Percentiles rank a stretch among this genome's conserved stretches.
phyloP scores from a whole-genome alignment of 2,888 invertebrate species.

The Schrankia costaestrigalis region DNA sequence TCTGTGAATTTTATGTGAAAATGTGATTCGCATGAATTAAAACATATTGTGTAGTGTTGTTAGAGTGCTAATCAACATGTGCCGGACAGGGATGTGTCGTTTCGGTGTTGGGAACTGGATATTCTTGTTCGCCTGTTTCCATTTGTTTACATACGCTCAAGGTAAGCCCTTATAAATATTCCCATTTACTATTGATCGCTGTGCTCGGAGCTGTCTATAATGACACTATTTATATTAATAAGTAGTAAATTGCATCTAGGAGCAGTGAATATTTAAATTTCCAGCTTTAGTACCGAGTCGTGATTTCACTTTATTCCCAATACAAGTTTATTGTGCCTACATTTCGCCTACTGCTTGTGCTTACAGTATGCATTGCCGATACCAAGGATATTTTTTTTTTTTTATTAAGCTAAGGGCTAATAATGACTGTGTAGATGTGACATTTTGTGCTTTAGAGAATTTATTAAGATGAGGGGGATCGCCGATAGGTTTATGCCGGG shows the following conservation, averaged over 20 bases:
- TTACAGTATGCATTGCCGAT: no score
- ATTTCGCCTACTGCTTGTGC: no score
- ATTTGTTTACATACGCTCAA: slow-evolving; percentile 79
- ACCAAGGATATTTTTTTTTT: no score
- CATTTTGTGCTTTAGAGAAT: no score
- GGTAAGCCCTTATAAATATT: slow-evolving; percentile 74
- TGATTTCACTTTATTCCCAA: no score
- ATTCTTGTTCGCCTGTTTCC: slow-evolving; percentile 67
- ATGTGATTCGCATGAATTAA: slow-evolving; percentile 78
- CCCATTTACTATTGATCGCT: slow-evolving; percentile 63
- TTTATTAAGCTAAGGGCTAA: no score
- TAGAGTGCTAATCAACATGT: slow-evolving; percentile 65
- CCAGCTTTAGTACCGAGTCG: no score
- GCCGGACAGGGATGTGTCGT: slow-evolving; percentile 72
- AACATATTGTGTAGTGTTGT: slow-evolving; percentile 63
- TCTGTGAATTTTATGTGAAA: slow-evolving; percentile 68
- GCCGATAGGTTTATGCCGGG: no score
- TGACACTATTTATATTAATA: slow-evolving; percentile 20
- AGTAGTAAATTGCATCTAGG: slow-evolving; percentile 19
- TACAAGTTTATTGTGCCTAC: no score
- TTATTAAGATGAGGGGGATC: no score
- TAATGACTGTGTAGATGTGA: no score
- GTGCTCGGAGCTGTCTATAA: slow-evolving; percentile 23
- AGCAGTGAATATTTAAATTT: slow-evolving; percentile 11
- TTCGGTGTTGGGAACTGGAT: slow-evolving; percentile 75